Evolutionary conservation across 2,113 vertebrate species (phyloP).

Genomic region (Anoplopoma fimbria): DNA sequence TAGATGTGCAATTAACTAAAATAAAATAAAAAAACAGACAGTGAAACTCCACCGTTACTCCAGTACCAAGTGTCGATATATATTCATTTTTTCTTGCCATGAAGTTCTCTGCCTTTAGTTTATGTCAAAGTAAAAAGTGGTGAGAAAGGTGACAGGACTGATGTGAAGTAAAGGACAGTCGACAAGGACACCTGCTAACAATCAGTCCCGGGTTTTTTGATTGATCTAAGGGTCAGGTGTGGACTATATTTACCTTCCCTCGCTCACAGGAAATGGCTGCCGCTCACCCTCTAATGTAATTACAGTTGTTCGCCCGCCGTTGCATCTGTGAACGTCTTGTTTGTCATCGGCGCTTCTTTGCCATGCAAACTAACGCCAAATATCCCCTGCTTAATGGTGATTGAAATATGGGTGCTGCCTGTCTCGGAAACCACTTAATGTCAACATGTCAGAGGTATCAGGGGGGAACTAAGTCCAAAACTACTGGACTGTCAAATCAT

Average conservation of each 20-base stretch:
- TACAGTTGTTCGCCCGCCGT: conserved; percentile 77
- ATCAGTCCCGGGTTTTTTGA: conserved; percentile 52
- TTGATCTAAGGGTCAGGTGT: conserved; percentile 62
- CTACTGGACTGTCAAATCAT: conserved; percentile 85
- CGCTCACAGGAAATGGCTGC: conserved; percentile 65
- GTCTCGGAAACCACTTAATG: conserved; percentile 85
- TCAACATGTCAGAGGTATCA: conserved; percentile 84
- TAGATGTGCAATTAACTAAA: not conserved
- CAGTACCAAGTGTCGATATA: too few species aligned
- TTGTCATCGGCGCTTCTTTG: conserved; percentile 72
- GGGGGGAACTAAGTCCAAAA: conserved; percentile 85
- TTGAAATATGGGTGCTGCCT: conserved; percentile 84
- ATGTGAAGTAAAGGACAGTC: conserved; percentile 57
- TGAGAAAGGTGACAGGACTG: conserved; percentile 51
- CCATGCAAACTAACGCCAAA: conserved; percentile 72
- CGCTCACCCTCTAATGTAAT: conserved; percentile 78
- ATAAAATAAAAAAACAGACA: not conserved
- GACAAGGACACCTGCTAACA: conserved; percentile 73
- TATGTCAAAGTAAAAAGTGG: conserved; percentile 43
- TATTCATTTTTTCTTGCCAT: not conserved
- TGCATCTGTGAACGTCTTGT: conserved; percentile 72
- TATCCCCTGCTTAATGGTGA: conserved; percentile 83
- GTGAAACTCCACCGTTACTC: not conserved
- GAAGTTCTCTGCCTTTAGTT: not conserved
- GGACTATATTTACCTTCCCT: conserved; percentile 69